Base-by-base conservation (phyloP, 2,888 invertebrate genomes). In the Leptodirus hochenwartii region DNA sequence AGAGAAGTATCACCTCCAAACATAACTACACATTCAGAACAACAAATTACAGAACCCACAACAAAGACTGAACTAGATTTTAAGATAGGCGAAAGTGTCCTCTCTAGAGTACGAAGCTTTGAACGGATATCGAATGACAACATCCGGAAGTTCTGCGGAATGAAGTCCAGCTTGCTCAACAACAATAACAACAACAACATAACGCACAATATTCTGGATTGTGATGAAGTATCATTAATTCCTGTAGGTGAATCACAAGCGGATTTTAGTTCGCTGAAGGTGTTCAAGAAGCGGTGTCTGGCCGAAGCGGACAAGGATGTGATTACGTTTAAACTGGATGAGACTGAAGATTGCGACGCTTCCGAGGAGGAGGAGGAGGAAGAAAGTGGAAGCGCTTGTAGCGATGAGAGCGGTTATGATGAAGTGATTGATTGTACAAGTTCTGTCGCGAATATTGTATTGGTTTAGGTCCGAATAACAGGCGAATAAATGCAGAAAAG, bases 351-450 rank as follows among this genome's bases (percentile, higher is more conserved):
- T 38, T 61, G 61, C 34, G 49, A 53, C 37, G 50, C 52, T 27
- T 43, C 47, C 13, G n/a, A n/a, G n/a, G n/a, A n/a, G n/a, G 50
- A 50, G 15, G 51, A 50, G 30, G 58, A 59, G 27, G 57, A 60
- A 32, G 61, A 63, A 38, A 53, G 53, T 39, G 74, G 75, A 46
- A 84, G 84, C 46, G 85, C 77, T 37, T 77, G 81, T 49, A 84
- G 84, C 51, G 87, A 88, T 46, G 88, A 90, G 52, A 85, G 84
- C 32, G 88, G 88, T 3, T 88, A 85, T 54, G 87, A 84, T 15
- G 88, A 88, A 50, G 64, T 65, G 33, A 56, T 71, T 37, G 74
- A 73, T 38, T 39, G 53, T 26, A 45, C 48, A 15, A 51, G 47
- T 39, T 50, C 50, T 16, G 49, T 56, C 31, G 47, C 47, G 16